Percentiles rank a stretch among this genome's conserved stretches.
These are phyloP conservation scores for Pteronura brasiliensis DNA, from an alignment of 2,113 vertebrate species.

Conservation along the genomic window DNA sequence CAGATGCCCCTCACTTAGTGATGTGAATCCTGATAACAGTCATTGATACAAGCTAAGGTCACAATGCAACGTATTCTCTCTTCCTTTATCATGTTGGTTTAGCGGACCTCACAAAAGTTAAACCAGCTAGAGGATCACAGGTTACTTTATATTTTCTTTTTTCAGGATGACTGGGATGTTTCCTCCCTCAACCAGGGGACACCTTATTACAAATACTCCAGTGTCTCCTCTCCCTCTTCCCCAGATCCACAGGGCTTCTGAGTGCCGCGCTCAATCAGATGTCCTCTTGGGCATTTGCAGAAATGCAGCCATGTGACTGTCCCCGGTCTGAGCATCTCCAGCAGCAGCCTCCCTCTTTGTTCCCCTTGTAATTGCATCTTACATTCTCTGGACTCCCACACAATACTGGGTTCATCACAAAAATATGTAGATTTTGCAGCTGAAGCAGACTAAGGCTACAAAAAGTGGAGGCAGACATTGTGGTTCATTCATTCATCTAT, in stretches of 20 bases:
- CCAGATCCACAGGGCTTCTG: neutral
- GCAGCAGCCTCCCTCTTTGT: neutral
- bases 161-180: neutral
- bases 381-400: neutral
- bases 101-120: neutral
- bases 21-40: neutral
- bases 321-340: neutral
- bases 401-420: neutral
- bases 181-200: neutral
- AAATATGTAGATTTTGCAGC: neutral
- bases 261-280: neutral
- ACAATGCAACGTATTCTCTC: neutral
- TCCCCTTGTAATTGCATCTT: neutral
- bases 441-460: neutral
- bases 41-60: neutral
- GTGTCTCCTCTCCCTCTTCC: neutral
- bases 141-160: neutral
- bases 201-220: neutral
- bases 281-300: neutral
- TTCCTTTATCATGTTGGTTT: neutral
- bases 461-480: neutral
- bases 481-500: neutral
- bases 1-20: neutral
- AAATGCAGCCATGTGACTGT: neutral
- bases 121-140: neutral